Evolutionary conservation across 2,113 vertebrate species (phyloP), one percentile per base, ranked within the genome.

Genomic region (Paramisgurnus dabryanus): DNA sequence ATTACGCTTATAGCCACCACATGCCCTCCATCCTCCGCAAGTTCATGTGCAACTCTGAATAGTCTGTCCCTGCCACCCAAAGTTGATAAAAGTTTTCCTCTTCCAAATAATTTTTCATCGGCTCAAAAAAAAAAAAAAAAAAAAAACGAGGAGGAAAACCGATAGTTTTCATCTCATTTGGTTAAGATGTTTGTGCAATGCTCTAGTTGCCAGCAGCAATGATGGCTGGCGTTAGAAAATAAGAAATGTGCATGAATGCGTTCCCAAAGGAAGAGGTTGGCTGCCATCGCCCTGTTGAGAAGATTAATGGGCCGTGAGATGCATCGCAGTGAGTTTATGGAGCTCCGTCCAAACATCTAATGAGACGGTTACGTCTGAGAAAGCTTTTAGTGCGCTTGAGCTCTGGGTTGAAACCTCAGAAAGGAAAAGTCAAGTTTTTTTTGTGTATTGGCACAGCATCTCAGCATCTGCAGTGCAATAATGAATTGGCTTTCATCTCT

Each of bases 301-400:
- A 80, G 79, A 80, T 80, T 80, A 80, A 80, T 73, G 79, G 61
- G 60, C 17, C 69, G 40, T 66, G 69, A 71, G 60, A 65, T 80
- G 47, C 69, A 73, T 66, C 69, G 27, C 45, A 66, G 79, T 64
- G 79, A 72, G 69, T 72, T 80, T 71, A 71, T 80, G 68, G 78
- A 71, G 18, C 58, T 65, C 45, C 66, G 39, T 73, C n/a, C 41
- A 39, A 73, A 72, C 47, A 80, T 34, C 68, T 66, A 80, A 73
- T 73, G 58, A 75, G 79, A 72, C 41, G 39, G 4, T 50, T 66
- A 18, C 5, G 15, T 65, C 69, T 57, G 79, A 18, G 45, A 53
- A 80, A 73, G 68, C 79, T 80, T 66, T 73, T 47, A 57, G 60
- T 34, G 58, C 7, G 22, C 41, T 49, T 10, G 43, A 75, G 58